phyloP scores from a whole-genome alignment of 2,888 invertebrate species.

The Aphelenchoides bicaudatus region DNA sequence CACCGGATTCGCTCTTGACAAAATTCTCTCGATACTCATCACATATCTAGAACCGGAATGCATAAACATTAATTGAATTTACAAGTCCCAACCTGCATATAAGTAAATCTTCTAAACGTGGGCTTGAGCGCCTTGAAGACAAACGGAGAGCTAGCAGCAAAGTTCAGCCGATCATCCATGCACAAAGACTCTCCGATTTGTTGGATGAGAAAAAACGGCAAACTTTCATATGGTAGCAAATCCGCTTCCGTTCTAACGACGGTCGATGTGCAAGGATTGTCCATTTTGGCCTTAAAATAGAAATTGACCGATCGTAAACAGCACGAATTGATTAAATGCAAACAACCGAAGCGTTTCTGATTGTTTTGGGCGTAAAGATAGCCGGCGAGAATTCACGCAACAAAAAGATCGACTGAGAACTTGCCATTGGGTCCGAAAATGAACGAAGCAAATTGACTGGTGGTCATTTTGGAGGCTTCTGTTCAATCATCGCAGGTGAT shows the following conservation, averaged over 20 bases:
- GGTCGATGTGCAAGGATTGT: no score
- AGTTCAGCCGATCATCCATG: slow-evolving; percentile 38
- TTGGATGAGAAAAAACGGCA: slow-evolving; percentile 37
- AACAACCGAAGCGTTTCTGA: no score
- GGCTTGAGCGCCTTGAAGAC: slow-evolving; percentile 19
- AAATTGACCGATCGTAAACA: no score
- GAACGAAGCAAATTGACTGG: no score
- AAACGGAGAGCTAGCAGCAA: slow-evolving; percentile 19
- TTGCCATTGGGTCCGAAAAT: no score
- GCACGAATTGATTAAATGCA: no score
- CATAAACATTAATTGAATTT: background rate
- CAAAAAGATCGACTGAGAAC: no score
- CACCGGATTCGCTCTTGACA: slow-evolving; percentile 23
- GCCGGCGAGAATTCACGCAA: no score
- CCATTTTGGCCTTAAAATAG: no score
- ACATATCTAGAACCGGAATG: slow-evolving; percentile 24
- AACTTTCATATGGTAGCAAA: slow-evolving; percentile 15
- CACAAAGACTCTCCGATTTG: slow-evolving; percentile 38
- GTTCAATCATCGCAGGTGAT: no score
- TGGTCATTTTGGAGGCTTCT: no score
- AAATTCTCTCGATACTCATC: slow-evolving; percentile 26
- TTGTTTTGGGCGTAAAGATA: no score
- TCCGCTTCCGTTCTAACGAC: background rate
- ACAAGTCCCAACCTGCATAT: slow-evolving; percentile 26
- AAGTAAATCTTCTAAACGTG: slow-evolving; percentile 21